Conservation (phyloP, 1,140 invertebrate genomes). For the Lordiphosa stackelbergi region DNA sequence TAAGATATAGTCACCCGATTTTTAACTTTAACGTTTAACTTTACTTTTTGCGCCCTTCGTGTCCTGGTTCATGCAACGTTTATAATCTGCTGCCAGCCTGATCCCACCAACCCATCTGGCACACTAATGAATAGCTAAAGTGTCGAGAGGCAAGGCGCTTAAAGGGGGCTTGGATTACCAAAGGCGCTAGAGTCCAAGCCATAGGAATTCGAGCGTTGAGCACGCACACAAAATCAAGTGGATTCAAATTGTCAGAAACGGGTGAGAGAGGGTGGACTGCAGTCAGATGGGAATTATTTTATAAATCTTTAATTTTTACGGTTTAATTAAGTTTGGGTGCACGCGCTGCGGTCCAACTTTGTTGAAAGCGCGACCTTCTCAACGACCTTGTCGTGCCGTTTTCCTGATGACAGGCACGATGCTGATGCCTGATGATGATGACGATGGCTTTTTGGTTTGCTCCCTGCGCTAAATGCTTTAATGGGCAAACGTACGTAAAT, state of each 20-base stretch:
- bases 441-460: constrained; percentile 18
- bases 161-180: constrained; percentile 42
- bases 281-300: constrained; percentile 42
- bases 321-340: constrained; percentile 51
- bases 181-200: constrained; percentile 36
- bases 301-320: constrained; percentile 74
- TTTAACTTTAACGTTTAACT: not conserved
- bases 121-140: constrained; percentile 37
- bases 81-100: constrained; percentile 1
- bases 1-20: too few relatives aligned
- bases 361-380: constrained; percentile 41
- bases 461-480: constrained; percentile 34
- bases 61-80: not conserved
- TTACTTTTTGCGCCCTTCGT: not conserved
- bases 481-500: constrained; percentile 43
- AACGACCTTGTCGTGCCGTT: constrained; percentile 45
- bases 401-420: constrained; percentile 11
- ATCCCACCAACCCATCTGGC: constrained; percentile 10
- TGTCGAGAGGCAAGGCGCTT: constrained; percentile 32
- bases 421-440: constrained; percentile 17
- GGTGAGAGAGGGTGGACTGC: constrained; percentile 12
- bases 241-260: constrained; percentile 58
- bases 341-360: not conserved
- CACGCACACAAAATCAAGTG: constrained; percentile 69
- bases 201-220: constrained; percentile 57